Conservation (phyloP, 2,888 invertebrate genomes). For the Drosophila sordidula region DNA sequence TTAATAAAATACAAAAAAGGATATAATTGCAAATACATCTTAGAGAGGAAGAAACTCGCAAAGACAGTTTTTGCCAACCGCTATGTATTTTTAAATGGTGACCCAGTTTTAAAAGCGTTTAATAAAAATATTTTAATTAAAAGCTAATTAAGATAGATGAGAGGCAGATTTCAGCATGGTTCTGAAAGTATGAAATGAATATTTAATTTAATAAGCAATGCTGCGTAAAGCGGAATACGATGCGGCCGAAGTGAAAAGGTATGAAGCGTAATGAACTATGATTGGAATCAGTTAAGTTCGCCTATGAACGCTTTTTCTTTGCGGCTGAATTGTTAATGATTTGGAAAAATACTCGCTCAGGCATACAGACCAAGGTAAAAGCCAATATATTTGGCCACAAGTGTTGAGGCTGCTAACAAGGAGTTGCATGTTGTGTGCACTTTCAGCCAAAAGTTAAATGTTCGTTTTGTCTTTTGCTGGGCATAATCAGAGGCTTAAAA, state of each 20-base stretch:
- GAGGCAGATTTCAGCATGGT: too few relatives aligned
- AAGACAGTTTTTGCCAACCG: too few relatives aligned
- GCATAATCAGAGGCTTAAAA: conserved; percentile 1
- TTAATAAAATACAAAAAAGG: too few relatives aligned
- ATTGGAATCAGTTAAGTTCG: not conserved
- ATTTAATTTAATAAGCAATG: not conserved
- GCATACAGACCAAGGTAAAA: conserved; percentile 26
- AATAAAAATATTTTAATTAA: too few relatives aligned
- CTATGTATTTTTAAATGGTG: too few relatives aligned
- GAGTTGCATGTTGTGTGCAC: conserved; percentile 7
- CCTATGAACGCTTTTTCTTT: conserved; percentile 10
- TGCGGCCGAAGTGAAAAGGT: not conserved
- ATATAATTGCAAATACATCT: too few relatives aligned
- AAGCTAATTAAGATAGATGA: too few relatives aligned
- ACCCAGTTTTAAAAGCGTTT: too few relatives aligned
- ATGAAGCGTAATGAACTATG: not conserved
- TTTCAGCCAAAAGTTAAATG: not conserved
- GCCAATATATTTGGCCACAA: conserved; percentile 11
- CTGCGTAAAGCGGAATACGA: not conserved
- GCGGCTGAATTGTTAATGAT: conserved; percentile 41
- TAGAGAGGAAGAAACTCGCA: too few relatives aligned
- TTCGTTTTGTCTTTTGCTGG: not conserved
- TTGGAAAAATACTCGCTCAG: conserved; percentile 34
- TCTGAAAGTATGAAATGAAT: too few relatives aligned
- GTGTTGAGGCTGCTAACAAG: conserved; percentile 15